Evolutionary conservation across 2,113 vertebrate species (phyloP).

Genomic region (Oplegnathus fasciatus): DNA sequence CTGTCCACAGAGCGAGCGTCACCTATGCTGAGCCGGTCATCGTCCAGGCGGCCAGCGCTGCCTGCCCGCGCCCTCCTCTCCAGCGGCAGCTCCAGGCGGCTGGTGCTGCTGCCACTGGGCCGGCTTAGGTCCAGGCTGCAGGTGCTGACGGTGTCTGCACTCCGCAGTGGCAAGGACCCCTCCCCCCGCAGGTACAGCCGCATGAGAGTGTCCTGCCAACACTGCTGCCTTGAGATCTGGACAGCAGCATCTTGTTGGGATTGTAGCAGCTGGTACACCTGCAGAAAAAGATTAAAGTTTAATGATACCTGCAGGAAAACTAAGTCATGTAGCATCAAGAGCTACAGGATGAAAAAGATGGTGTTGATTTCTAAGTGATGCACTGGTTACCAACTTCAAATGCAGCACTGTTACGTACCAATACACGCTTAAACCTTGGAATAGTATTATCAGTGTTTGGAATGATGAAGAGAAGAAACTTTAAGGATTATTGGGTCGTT

Average conservation of each 20-base stretch:
- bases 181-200: slow-evolving; percentile 89
- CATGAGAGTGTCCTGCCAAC: slow-evolving; percentile 97
- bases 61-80: slow-evolving; percentile 79
- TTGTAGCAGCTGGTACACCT: slow-evolving; percentile 94
- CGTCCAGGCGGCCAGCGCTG: slow-evolving; percentile 69
- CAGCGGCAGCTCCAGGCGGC: slow-evolving; percentile 76
- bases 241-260: slow-evolving; percentile 90
- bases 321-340: background rate
- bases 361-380: background rate
- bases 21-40: slow-evolving; percentile 85
- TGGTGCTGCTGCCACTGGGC: slow-evolving; percentile 25
- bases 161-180: slow-evolving; percentile 51
- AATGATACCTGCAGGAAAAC: background rate
- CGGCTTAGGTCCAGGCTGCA: slow-evolving; percentile 81
- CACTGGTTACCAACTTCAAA: background rate
- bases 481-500: too few species aligned
- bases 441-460: background rate
- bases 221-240: slow-evolving; percentile 92
- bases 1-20: slow-evolving; percentile 88
- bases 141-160: slow-evolving; percentile 78
- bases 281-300: slow-evolving; percentile 25
- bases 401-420: background rate
- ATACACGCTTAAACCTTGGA: background rate
- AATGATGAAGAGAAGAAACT: too few species aligned
- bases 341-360: background rate